Evolutionary conservation across 2,888 invertebrate genomes (phyloP).

Genomic region (Drosophila testacea): DNA sequence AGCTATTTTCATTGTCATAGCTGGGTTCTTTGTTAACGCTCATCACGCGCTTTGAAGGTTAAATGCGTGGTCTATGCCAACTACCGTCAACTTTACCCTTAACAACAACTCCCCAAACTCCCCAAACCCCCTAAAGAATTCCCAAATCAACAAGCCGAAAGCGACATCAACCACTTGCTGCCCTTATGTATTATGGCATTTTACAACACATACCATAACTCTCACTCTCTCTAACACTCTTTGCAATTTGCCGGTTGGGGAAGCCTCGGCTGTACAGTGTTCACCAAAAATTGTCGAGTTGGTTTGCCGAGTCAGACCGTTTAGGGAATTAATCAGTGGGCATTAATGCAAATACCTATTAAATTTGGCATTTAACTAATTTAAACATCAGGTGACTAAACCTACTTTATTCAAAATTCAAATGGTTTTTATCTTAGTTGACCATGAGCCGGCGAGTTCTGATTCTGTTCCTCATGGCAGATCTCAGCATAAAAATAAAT

Average conservation of each 20-base stretch:
- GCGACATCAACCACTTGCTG: slow-evolving; percentile 29
- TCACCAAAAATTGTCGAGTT: not conserved
- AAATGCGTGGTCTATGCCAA: slow-evolving; percentile 27
- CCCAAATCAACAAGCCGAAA: slow-evolving; percentile 6
- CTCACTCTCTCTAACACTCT: not conserved
- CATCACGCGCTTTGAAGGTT: slow-evolving; percentile 62
- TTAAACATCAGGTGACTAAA: slow-evolving; percentile 24
- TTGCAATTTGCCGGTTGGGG: slow-evolving; percentile 4
- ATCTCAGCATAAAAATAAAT: slow-evolving; percentile 12
- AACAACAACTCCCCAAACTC: not conserved
- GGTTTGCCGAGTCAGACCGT: not conserved
- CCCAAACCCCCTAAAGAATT: not conserved
- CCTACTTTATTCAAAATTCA: slow-evolving; percentile 29
- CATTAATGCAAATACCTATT: slow-evolving; percentile 11
- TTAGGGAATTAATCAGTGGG: slow-evolving; percentile 18
- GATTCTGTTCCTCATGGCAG: slow-evolving; percentile 48
- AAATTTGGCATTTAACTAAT: slow-evolving; percentile 18
- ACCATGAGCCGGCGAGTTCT: slow-evolving; percentile 28
- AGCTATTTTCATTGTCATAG: slow-evolving; percentile 14
- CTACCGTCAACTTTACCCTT: slow-evolving; percentile 24
- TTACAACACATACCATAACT: slow-evolving; percentile 19
- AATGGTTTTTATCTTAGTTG: slow-evolving; percentile 8
- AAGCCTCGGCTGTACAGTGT: not conserved
- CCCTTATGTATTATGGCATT: slow-evolving; percentile 11
- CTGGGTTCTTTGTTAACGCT: slow-evolving; percentile 19